Evolutionary conservation across 1,140 invertebrate genomes (phyloP).

Genomic region (Dreissena rostriformis): DNA sequence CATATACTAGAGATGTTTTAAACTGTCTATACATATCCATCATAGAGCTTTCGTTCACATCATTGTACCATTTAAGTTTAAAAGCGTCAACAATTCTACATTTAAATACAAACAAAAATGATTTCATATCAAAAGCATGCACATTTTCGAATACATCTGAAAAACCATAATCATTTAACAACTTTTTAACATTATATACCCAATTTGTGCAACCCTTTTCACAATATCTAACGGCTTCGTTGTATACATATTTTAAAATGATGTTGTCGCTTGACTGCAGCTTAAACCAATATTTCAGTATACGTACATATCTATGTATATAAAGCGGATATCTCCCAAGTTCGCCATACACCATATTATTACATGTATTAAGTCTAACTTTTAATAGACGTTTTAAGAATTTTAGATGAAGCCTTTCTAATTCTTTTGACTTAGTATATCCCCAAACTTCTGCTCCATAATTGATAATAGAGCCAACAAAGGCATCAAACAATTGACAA

Average conservation of each 20-base stretch:
- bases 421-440: background rate
- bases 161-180: conserved; percentile 28
- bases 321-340: conserved; percentile 1
- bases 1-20: background rate
- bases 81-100: conserved; percentile 27
- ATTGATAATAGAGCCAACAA: conserved; percentile 23
- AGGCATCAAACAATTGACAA: conserved; percentile 30
- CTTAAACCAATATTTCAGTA: conserved; percentile 27
- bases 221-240: background rate
- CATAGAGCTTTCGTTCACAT: background rate
- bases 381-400: conserved; percentile 36
- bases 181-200: conserved; percentile 9
- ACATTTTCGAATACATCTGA: background rate
- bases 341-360: conserved; percentile 18
- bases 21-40: background rate
- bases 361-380: conserved; percentile 16
- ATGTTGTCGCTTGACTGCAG: background rate
- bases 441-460: conserved; percentile 37
- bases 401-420: conserved; percentile 1
- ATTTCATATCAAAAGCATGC: background rate
- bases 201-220: conserved; percentile 23
- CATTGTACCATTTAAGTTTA: background rate
- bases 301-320: conserved; percentile 7
- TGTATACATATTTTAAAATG: conserved; percentile 14
- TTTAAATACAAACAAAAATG: background rate